Percentiles rank a stretch among this genome's conserved stretches.
Evolutionary conservation across 2,797 vertebrate species (phyloP).

Genomic region (Rhinophrynus dorsalis): DNA sequence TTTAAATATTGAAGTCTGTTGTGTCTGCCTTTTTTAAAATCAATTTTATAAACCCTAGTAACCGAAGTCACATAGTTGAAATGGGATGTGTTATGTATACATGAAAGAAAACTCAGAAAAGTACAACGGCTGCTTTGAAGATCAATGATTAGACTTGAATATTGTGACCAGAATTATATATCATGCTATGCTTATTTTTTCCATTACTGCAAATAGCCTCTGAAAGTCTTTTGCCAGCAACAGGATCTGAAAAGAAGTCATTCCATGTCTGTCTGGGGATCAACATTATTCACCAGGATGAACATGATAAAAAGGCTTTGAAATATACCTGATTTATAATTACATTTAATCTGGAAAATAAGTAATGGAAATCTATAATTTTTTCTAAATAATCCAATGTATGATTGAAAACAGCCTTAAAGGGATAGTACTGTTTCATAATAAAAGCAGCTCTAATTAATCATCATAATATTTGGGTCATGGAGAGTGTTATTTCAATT

Average conservation of each 20-base stretch:
- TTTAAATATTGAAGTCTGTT: constrained; percentile 4
- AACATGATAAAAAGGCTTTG: neutral
- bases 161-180: constrained; percentile 38
- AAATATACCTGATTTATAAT: neutral
- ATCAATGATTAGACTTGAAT: constrained; percentile 41
- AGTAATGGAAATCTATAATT: too few species aligned
- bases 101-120: constrained; percentile 36
- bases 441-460: too few species aligned
- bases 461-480: too few species aligned
- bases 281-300: neutral
- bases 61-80: constrained; percentile 12
- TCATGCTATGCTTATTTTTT: constrained; percentile 30
- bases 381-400: too few species aligned
- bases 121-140: constrained; percentile 44
- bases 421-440: too few species aligned
- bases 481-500: too few species aligned
- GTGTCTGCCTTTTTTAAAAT: constrained; percentile 27
- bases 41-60: constrained; percentile 24
- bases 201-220: constrained; percentile 22
- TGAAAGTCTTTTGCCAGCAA: constrained; percentile 29
- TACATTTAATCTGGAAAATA: neutral
- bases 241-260: constrained; percentile 17
- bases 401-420: too few species aligned
- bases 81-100: constrained; percentile 28
- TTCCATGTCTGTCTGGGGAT: neutral